phyloP scores from a whole-genome alignment of 2,113 vertebrate genomes.

The Notarius lentiginosus region DNA sequence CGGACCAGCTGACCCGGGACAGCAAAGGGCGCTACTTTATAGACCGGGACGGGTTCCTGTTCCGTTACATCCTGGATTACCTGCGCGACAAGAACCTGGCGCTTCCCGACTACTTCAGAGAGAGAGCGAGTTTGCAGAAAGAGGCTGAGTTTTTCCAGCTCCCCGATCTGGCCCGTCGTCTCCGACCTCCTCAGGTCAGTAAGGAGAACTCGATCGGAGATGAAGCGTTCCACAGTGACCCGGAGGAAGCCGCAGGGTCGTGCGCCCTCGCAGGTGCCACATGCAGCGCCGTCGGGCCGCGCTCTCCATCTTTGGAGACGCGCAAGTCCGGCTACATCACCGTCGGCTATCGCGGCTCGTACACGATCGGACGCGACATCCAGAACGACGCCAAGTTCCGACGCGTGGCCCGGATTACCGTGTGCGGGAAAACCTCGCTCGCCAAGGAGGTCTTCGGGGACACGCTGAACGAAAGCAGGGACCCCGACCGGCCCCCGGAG shows the following conservation, averaged over 20 bases:
- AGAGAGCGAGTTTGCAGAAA: conserved; percentile 83
- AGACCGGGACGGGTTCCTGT: conserved; percentile 93
- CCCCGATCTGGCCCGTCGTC: conserved; percentile 81
- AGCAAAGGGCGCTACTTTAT: conserved; percentile 93
- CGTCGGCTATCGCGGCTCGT: conserved; percentile 91
- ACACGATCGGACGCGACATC: conserved; percentile 92
- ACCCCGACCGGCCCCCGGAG: conserved; percentile 92
- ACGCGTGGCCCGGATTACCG: conserved; percentile 90
- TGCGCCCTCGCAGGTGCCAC: conserved; percentile 56
- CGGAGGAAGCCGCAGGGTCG: conserved; percentile 67
- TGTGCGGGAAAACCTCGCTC: conserved; percentile 92
- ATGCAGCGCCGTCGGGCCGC: conserved; percentile 72
- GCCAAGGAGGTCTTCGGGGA: conserved; percentile 97
- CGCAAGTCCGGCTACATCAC: conserved; percentile 87
- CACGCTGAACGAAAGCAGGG: conserved; percentile 94
- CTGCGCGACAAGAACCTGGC: conserved; percentile 87
- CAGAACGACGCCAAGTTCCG: conserved; percentile 95
- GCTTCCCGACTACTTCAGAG: conserved; percentile 90
- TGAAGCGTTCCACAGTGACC: conserved; percentile 72
- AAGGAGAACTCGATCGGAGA: conserved; percentile 73
- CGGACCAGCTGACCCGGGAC: conserved; percentile 84
- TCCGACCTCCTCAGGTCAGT: conserved; percentile 64
- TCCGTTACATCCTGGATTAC: conserved; percentile 95
- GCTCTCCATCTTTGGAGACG: conserved; percentile 76
- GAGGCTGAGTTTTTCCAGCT: conserved; percentile 94